These are phyloP conservation scores for Trachelus troglodyta DNA, from an alignment of 2,888 invertebrate genomes.

Conservation along the genomic window DNA sequence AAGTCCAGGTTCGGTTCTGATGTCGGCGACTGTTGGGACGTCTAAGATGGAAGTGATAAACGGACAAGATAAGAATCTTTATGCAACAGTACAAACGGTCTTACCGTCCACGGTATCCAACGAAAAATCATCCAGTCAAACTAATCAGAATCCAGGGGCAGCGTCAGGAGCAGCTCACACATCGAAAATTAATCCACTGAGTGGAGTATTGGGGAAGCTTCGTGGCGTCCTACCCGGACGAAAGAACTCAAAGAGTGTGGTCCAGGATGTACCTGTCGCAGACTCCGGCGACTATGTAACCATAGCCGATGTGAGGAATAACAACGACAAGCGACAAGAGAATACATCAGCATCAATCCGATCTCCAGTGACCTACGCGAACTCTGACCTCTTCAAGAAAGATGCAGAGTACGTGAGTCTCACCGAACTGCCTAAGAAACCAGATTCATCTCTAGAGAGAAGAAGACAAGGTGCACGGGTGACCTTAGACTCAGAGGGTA, in stretches of 20 bases:
- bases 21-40: slow-evolving; percentile 63
- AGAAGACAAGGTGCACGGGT: slow-evolving; percentile 80
- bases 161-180: neutral
- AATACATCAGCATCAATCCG: slow-evolving; percentile 34
- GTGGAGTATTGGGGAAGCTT: slow-evolving; percentile 79
- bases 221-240: slow-evolving; percentile 66
- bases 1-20: slow-evolving; percentile 50
- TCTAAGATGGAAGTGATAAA: slow-evolving; percentile 64
- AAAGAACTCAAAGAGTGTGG: slow-evolving; percentile 17
- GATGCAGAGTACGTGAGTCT: slow-evolving; percentile 85
- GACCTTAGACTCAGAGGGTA: slow-evolving; percentile 86
- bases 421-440: slow-evolving; percentile 77
- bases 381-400: slow-evolving; percentile 74
- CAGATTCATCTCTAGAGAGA: slow-evolving; percentile 69
- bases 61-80: slow-evolving; percentile 61
- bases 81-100: slow-evolving; percentile 60
- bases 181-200: slow-evolving; percentile 70
- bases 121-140: slow-evolving; percentile 9
- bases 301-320: slow-evolving; percentile 84
- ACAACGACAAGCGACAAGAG: slow-evolving; percentile 73
- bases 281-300: slow-evolving; percentile 88
- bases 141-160: neutral
- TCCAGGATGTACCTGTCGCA: slow-evolving; percentile 32
- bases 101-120: slow-evolving; percentile 25
- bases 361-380: slow-evolving; percentile 69